Base-by-base conservation (phyloP, 2,888 invertebrate genomes). In the Scaeva pyrastri region DNA sequence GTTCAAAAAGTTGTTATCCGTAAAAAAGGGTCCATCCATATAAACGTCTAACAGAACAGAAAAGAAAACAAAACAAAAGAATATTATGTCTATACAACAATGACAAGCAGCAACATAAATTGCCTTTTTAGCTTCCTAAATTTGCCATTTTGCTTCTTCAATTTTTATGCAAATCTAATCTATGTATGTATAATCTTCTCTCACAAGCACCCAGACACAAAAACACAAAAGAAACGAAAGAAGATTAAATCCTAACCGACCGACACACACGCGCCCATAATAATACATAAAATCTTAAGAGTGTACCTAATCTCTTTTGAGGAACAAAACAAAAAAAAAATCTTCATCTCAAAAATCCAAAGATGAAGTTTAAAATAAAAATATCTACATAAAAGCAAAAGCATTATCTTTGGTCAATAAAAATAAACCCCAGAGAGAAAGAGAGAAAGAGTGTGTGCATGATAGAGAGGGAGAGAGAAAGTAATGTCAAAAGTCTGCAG, bases 111-210 rank as follows among this genome's bases (percentile, higher is more conserved):
- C 31, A 41, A 70, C 70, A 76, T 71, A 58, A 71, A 74, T 58
- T 75, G 16, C 68, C 58, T 56, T 50, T 39, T 68, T 41, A 52
- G 52, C 39, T 68, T 8, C 68, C 68, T 68, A 68, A 68, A 52
- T 68, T 68, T 68, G 66, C 21, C 66, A 68, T 68, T 68, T 68
- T 68, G 68, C 52, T 68, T 68, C 58, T 58, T 60, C 71, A 62
- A 70, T 76, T 55, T 76, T 86, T 86, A 86, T 82, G 86, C 86
- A 86, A 86, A 86, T 86, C 12, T 23, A 50, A 23, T 39, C 12
- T 10, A 39, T 39, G 11, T 23, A 21, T 50, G 11, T 39, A 8
- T 48, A 6, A 50, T 26, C 31, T 81, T 36, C 43, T 36, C 43
- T 64, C 39, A 11, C 64, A 55, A 80, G 48, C 71, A n/a, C 39